Evolutionary conservation across 2,888 invertebrate genomes (phyloP).

Genomic region (Lysandra coridon): DNA sequence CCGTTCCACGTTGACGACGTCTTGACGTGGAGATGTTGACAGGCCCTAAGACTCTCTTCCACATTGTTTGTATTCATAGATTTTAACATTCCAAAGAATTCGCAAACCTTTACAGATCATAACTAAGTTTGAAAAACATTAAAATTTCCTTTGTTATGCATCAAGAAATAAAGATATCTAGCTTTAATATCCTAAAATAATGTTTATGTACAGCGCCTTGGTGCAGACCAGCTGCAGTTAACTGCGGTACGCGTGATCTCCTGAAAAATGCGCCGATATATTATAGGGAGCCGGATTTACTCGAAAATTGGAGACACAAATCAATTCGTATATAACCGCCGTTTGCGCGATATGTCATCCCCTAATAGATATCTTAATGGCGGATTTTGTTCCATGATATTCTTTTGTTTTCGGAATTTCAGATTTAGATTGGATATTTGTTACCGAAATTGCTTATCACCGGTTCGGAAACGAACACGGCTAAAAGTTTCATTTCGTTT

Average conservation of each 20-base stretch:
- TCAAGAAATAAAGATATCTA: background rate
- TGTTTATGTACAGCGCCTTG: conserved; percentile 34
- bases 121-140: background rate
- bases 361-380: conserved; percentile 23
- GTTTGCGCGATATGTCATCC: conserved; percentile 9
- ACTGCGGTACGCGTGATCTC: conserved; percentile 57
- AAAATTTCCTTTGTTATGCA: background rate
- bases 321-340: conserved; percentile 48
- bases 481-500: background rate
- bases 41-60: no score
- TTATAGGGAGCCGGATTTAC: conserved; percentile 34
- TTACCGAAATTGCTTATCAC: no score
- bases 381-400: conserved; percentile 7
- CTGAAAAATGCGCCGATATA: conserved; percentile 37
- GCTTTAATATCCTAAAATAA: conserved; percentile 31
- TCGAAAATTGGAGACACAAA: conserved; percentile 58
- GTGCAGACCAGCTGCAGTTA: conserved; percentile 54
- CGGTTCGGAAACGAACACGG: background rate
- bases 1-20: no score
- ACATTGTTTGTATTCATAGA: background rate
- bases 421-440: background rate
- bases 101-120: no score
- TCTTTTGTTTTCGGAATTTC: background rate
- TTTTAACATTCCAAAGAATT: background rate
- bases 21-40: no score